Conservation (phyloP, 1,140 invertebrate species). For the Apolygus lucorum region DNA sequence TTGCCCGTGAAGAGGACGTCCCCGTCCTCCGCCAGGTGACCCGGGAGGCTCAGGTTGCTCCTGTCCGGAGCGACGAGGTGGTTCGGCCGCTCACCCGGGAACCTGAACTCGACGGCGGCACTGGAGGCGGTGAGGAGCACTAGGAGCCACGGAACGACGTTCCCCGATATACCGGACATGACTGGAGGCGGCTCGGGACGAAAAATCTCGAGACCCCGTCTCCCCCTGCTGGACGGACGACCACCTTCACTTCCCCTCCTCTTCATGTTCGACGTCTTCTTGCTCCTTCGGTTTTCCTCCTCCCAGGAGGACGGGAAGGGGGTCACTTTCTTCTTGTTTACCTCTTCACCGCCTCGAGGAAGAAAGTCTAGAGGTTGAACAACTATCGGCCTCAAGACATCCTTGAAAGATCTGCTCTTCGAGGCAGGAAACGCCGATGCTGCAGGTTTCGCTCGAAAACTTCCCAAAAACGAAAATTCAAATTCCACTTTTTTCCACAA, state of each 20-base stretch:
- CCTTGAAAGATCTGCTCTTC: background rate
- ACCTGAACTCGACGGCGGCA: constrained; percentile 27
- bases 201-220: background rate
- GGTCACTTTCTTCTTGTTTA: background rate
- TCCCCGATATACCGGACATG: constrained; percentile 22
- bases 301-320: background rate
- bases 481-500: too few relatives aligned
- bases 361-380: background rate
- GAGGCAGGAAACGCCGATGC: too few relatives aligned
- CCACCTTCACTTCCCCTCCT: too few relatives aligned
- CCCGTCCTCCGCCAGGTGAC: background rate
- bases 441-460: too few relatives aligned
- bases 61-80: constrained; percentile 32
- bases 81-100: constrained; percentile 30
- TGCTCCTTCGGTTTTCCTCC: background rate
- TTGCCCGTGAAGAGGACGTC: background rate
- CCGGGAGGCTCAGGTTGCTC: constrained; percentile 23
- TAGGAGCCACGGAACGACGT: background rate
- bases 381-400: background rate
- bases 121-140: constrained; percentile 18
- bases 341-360: background rate
- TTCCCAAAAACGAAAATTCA: too few relatives aligned
- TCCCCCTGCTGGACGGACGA: background rate
- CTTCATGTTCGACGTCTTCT: too few relatives aligned
- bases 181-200: constrained; percentile 1